Evolutionary conservation across 2,797 vertebrate species (phyloP), one percentile per base, ranked within the genome.

Genomic region (Gadopsis marmoratus): DNA sequence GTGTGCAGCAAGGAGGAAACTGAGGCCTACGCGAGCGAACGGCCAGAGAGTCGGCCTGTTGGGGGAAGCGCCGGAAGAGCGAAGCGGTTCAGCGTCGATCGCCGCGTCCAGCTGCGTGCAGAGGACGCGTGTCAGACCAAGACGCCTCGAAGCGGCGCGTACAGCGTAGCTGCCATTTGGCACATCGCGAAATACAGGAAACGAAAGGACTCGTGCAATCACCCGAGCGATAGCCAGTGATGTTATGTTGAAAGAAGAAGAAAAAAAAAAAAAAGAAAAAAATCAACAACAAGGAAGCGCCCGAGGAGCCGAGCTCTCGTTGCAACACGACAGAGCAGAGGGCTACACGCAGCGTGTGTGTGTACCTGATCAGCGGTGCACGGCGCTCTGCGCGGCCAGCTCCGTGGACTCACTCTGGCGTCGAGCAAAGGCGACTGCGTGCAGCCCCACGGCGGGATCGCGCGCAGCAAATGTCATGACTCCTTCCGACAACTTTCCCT

Each of bases 161-260:
- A 73, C 83, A 54, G 82, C 68, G 71, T 63, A 87, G 90, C 90
- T 93, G 91, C 93, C 90, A 90, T 94, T 94, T 91, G 92, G 89
- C 91, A 93, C 26, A 94, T 94, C 94, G 87, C 94, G 94, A 95
- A 95, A 95, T 95, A 95, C 94, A 95, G 94, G 95, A 95, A 95
- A 93, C 94, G 91, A 79, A 91, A 87, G 92, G 86, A 86, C 85
- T 90, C 79, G 67, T 90, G 90, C 88, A 92, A 87, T 81, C 90
- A 91, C 77, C 91, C 84, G 73, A 86, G 78, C 84, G 54, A 86
- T 78, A 88, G 86, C 82, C 91, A 88, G 47, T 83, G 71, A 82
- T 87, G 88, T 86, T 86, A 67, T 85, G 89, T 81, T 54, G 26
- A n/a, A n/a, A n/a, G n/a, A n/a, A n/a, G n/a, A n/a, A n/a, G n/a